Evolutionary conservation across 2,113 vertebrate genomes (phyloP).

Genomic region (Hypomesus transpacificus): DNA sequence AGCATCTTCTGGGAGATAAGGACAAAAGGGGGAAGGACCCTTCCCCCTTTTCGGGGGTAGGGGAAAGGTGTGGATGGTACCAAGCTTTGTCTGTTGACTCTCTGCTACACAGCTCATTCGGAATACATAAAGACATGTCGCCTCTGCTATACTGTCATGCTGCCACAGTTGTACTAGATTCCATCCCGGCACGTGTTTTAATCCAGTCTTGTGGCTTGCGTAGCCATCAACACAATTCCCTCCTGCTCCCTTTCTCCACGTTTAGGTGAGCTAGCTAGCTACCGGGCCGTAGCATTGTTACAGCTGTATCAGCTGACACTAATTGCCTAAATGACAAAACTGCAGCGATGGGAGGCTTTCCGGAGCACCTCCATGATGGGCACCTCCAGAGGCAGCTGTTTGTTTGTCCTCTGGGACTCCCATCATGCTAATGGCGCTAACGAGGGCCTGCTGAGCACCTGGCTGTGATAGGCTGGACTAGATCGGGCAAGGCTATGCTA

Average conservation of each 20-base stretch:
- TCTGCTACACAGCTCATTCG: no score
- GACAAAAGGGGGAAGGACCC: no score
- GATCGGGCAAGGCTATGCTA: not conserved
- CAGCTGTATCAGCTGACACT: constrained; percentile 48
- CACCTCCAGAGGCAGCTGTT: constrained; percentile 13
- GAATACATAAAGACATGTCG: no score
- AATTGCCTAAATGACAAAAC: constrained; percentile 66
- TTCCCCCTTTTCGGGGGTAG: no score
- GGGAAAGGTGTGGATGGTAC: no score
- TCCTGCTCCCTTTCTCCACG: not conserved
- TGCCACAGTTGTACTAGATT: no score
- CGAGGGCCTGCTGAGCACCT: constrained; percentile 40
- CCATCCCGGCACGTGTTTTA: no score
- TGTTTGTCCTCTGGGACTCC: constrained; percentile 12
- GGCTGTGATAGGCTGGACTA: constrained; percentile 18
- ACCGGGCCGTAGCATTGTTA: constrained; percentile 43
- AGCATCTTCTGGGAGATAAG: no score
- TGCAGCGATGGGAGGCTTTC: constrained; percentile 40
- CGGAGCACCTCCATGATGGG: constrained; percentile 5
- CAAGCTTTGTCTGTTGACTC: no score
- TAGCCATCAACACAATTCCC: not conserved
- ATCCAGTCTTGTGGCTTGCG: no score
- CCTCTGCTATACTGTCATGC: no score
- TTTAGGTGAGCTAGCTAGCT: constrained; percentile 37
- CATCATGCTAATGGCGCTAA: constrained; percentile 51